Evolutionary conservation across 1,140 invertebrate genomes (phyloP), one percentile per base, ranked within the genome.

Genomic region (Phenacoccus solenopsis): DNA sequence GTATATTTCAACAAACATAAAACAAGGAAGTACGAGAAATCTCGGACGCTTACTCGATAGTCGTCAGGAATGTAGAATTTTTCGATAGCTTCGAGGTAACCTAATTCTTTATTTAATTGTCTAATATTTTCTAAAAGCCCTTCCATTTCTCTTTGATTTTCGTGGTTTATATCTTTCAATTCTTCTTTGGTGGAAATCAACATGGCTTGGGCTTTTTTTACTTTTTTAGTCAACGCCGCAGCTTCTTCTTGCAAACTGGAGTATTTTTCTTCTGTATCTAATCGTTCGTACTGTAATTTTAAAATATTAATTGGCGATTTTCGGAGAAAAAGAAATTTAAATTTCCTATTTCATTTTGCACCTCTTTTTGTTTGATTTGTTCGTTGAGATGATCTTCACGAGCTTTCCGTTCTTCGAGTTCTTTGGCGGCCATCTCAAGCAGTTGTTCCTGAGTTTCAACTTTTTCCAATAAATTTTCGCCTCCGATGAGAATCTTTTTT

Each of bases 381-480:
- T 89, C 86, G 72, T 89, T 86, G 16, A 99, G 80, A 71, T 91
- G 84, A 73, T 90, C 85, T 77, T 98, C 94, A 72, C 88, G 89
- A 59, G 87, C 83, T 70, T 89, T 87, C 38, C 93, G 81, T 74
- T 88, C 85, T 75, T 97, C 91, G 59, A 99, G 80, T 78, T 99
- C 96, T 28, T 84, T 83, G n/a, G 92, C 89, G 1, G 93, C 93
- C 71, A 92, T 90, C 74, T 94, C 93, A 16, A 99, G 81, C 24
- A 98, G 80, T 70, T 87, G 83, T 74, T 98, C 92, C 77, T 99
- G 96, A 9, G 90, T 86, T 79, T 98, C 93, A 0, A 95, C 96
- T 78, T 98, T 98, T 78, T 98, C 96, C 70, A 99, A 83, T 9
- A 99, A 83, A 82, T 99, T 99, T 80, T 98, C 97, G 7, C 97